Base-by-base conservation (phyloP, 2,888 invertebrate species). In the Subacronicta megacephala region DNA sequence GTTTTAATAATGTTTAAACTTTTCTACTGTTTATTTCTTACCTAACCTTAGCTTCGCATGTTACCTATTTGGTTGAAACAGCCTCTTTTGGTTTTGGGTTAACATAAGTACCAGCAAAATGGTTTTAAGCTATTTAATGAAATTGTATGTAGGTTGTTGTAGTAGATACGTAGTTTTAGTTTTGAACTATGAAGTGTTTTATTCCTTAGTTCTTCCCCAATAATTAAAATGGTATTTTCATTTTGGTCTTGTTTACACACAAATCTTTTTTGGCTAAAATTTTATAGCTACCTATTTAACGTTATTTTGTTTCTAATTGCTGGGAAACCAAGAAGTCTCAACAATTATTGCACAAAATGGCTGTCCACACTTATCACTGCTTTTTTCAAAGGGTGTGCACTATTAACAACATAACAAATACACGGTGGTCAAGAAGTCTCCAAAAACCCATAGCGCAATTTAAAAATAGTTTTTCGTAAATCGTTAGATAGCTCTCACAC, bases 81-180 rank as follows among this genome's bases (percentile, higher is more conserved):
- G 94, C 94, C 94, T 94, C 94, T 93, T 94, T 94, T 93, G 92
- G 92, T 91, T 89, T 81, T 75, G 81, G 85, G 83, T 73, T 76
- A 65, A 62, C 43, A 64, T 70, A 59, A 56, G 61, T 56, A 60
- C 20, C 33, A 26, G 31, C 12, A 40, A n/a, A n/a, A n/a, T n/a
- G n/a, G n/a, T n/a, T n/a, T n/a, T n/a, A n/a, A n/a, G 46, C 47
- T 67, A 46, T 43, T n/a, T 42, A 49, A 42, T 40, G 10, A 31
- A n/a, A 4, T 37, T 15, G 15, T 37, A 55, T 60, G 54, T 68
- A 64, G 46, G 50, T 67, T 65, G 70, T 72, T 50, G 37, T 61
- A 67, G 47, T 40, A 16, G 10, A 36, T 60, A 62, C 31, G 26
- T 45, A 42, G 18, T 41, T 18, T 15, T 36, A 10, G 17, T 37